Percentiles rank a stretch among this genome's conserved stretches.
phyloP scores from a whole-genome alignment of 2,888 invertebrate species.

The Plebejus melissa region DNA sequence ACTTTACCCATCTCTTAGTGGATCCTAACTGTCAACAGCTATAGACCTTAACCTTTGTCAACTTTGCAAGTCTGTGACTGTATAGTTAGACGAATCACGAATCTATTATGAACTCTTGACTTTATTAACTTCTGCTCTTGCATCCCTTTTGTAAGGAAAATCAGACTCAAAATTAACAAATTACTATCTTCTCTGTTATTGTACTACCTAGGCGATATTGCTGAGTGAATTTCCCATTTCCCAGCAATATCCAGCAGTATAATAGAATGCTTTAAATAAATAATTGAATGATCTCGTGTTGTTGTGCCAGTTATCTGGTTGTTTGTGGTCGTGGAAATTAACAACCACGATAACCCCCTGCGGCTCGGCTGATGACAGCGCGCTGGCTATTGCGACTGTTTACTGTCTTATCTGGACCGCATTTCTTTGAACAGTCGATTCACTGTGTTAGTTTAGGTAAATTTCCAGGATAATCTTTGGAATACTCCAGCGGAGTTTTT shows the following conservation, averaged over 20 bases:
- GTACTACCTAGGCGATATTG: no score
- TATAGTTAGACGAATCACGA: no score
- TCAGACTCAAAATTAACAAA: neutral
- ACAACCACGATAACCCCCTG: conserved; percentile 66
- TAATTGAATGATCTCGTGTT: conserved; percentile 22
- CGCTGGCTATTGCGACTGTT: conserved; percentile 44
- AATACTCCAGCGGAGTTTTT: no score
- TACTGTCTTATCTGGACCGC: conserved; percentile 20
- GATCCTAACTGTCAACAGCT: no score
- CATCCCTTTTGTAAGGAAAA: neutral
- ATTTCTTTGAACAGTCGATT: neutral
- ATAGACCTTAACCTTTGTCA: no score
- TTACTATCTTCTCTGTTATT: no score
- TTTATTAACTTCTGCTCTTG: no score
- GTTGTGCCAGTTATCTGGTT: conserved; percentile 49
- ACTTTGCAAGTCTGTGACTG: no score
- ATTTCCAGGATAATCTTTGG: neutral
- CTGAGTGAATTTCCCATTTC: neutral
- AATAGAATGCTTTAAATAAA: conserved; percentile 12
- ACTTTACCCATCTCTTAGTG: no score
- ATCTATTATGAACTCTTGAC: no score
- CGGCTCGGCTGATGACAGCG: conserved; percentile 60
- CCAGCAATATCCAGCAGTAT: neutral
- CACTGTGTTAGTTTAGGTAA: neutral
- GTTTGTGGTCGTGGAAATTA: conserved; percentile 66